Evolutionary conservation across 2,888 invertebrate genomes (phyloP), one percentile per base, ranked within the genome.

Genomic region (Eulithis testata): DNA sequence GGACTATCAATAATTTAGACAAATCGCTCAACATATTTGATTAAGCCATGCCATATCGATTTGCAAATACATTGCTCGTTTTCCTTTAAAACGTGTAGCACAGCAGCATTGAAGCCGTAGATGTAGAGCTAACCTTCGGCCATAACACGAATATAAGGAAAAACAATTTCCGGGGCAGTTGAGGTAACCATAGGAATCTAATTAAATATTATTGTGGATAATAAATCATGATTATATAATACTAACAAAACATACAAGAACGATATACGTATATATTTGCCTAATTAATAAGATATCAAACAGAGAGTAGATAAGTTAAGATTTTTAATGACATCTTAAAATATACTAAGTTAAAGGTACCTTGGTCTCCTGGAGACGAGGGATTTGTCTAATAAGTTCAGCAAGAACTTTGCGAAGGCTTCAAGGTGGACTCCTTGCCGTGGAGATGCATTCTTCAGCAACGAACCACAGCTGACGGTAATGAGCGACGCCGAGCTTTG

Each of bases 91-190:
- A 7, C 5, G 14, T 47, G 3, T 50, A 11, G 5, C 55, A 14
- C 8, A 43, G 7, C 55, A 12, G 27, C 21, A 11, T 1, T 14
- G 2, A 43, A 14, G 12, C 40, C 14, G 31, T 27, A 53, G 21
- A 63, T 63, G 63, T 63, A 50, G 43, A 54, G 53, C 49, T 43
- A 44, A 55, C 6, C 11, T 31, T 14, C 47, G 3, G 14, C 21
- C 5, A 9, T 43, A 52, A 49, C 31, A 58, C 21, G 47, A 31
- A 43, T 11, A 51, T 62, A 62, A 59, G 69, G 64, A 60, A 66
- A 56, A 2, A 27, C 21, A 9, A 54, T 11, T 55, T 55, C 43
- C 27, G 21, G 43, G 43, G 55, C 43, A 55, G 27, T 7, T 27
- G 43, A 54, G 27, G n/a, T 27, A 43, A 54, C 44, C n/a, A 6